Evolutionary conservation across 2,888 invertebrate genomes (phyloP).

Genomic region (Aleiodes alternator): DNA sequence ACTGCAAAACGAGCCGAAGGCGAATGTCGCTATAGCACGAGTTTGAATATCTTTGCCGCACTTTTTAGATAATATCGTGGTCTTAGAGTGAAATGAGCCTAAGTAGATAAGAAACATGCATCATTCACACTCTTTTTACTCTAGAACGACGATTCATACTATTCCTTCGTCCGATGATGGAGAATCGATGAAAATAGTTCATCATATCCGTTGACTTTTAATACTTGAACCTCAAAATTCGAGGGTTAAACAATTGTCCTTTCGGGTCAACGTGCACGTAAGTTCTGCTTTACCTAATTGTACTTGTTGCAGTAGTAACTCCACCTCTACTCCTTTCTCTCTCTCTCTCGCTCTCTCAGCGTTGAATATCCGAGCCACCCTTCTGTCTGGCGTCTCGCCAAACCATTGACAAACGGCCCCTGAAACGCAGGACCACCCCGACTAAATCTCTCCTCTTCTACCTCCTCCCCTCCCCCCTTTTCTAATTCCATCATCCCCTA

Average conservation of each 20-base stretch:
- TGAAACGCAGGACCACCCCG: slow-evolving; percentile 18
- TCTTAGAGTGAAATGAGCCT: too few species aligned
- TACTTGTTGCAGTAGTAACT: slow-evolving; percentile 64
- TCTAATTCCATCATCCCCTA: neutral
- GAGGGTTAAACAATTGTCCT: neutral
- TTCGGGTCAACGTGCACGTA: slow-evolving; percentile 57
- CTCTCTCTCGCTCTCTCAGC: slow-evolving; percentile 45
- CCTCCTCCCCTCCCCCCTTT: slow-evolving; percentile 1
- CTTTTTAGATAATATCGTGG: too few species aligned
- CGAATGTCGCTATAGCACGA: too few species aligned
- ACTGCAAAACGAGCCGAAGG: too few species aligned
- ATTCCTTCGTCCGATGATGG: too few species aligned
- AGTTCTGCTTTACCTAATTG: slow-evolving; percentile 65
- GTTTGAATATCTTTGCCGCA: too few species aligned
- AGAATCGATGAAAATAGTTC: neutral
- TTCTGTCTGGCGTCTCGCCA: slow-evolving; percentile 59
- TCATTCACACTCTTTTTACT: too few species aligned
- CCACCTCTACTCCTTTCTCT: slow-evolving; percentile 20
- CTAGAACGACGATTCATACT: too few species aligned
- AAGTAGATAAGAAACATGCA: too few species aligned
- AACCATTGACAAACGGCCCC: slow-evolving; percentile 60
- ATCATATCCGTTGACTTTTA: slow-evolving; percentile 12
- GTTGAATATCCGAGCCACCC: slow-evolving; percentile 49
- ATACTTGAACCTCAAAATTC: slow-evolving; percentile 1
- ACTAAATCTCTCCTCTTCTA: slow-evolving; percentile 1